These are phyloP conservation scores for Drymonia ruficornis DNA, from an alignment of 2,888 invertebrate species.

Conservation along the genomic window DNA sequence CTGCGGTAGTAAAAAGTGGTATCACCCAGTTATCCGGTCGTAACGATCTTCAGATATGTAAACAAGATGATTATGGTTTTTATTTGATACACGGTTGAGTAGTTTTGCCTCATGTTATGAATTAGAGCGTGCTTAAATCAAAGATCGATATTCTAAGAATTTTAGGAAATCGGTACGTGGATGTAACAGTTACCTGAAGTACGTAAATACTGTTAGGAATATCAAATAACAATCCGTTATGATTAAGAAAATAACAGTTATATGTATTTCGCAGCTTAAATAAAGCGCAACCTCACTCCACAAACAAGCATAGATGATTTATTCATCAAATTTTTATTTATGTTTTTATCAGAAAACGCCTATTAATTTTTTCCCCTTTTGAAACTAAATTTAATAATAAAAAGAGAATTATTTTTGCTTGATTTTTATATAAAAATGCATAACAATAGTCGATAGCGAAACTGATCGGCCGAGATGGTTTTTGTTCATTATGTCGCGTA, in stretches of 20 bases:
- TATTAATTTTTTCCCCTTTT: background rate
- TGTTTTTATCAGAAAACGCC: background rate
- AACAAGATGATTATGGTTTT: background rate
- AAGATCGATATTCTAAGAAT: too few species aligned
- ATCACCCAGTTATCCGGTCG: conserved; percentile 3
- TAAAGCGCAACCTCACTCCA: too few species aligned
- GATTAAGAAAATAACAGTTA: too few species aligned
- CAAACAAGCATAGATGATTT: too few species aligned
- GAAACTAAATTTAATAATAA: background rate
- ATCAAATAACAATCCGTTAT: too few species aligned
- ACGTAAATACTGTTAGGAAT: too few species aligned
- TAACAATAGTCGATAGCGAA: conserved; percentile 26
- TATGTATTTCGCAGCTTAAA: too few species aligned
- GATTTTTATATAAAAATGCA: conserved; percentile 9
- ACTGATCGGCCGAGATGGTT: conserved; percentile 28
- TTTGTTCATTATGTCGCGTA: conserved; percentile 33
- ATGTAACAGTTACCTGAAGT: too few species aligned
- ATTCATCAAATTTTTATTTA: background rate
- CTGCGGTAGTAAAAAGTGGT: background rate
- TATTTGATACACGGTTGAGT: background rate
- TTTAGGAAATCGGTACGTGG: too few species aligned
- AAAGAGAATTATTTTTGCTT: background rate
- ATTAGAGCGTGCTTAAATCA: background rate
- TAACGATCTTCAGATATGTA: conserved; percentile 1
- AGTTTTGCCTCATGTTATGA: background rate